A percentile compares a stretch with the other conserved stretches of the same genome.
Conservation (phyloP, 1,140 invertebrate genomes). For the Bombus haemorrhoidalis region DNA sequence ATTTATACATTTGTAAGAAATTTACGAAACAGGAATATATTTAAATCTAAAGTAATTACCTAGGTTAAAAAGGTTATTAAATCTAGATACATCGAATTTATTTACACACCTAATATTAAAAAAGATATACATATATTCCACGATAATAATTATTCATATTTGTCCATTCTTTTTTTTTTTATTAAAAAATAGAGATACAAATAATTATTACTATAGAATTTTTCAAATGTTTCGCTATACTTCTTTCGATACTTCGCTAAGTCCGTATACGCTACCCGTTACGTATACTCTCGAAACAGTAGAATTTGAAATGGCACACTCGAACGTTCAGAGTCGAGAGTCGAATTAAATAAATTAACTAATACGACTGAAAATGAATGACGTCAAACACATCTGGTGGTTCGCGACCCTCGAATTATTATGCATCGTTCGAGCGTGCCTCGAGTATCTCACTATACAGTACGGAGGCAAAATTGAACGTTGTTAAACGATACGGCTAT, state of each 20-base stretch:
- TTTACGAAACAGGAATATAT: no score
- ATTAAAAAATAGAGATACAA: background rate
- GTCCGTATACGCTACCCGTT: background rate
- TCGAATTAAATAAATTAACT: conserved; percentile 31
- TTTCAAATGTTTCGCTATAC: background rate
- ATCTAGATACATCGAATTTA: background rate
- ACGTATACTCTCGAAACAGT: background rate
- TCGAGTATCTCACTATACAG: conserved; percentile 31
- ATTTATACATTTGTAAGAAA: no score
- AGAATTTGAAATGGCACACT: background rate
- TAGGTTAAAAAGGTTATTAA: no score
- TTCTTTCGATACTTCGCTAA: background rate
- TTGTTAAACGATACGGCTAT: background rate
- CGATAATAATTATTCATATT: background rate
- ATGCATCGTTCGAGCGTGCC: conserved; percentile 15
- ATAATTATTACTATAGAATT: background rate
- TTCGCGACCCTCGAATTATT: conserved; percentile 1
- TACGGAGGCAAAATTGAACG: conserved; percentile 16
- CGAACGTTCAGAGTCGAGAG: background rate
- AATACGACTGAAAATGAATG: background rate
- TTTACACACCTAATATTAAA: background rate
- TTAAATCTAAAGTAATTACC: no score
- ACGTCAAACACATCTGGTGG: conserved; percentile 11
- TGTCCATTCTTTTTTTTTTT: background rate
- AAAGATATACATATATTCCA: background rate